These are phyloP conservation scores for Hololepta plana DNA, from an alignment of 2,888 invertebrate genomes.

Conservation along the genomic window DNA sequence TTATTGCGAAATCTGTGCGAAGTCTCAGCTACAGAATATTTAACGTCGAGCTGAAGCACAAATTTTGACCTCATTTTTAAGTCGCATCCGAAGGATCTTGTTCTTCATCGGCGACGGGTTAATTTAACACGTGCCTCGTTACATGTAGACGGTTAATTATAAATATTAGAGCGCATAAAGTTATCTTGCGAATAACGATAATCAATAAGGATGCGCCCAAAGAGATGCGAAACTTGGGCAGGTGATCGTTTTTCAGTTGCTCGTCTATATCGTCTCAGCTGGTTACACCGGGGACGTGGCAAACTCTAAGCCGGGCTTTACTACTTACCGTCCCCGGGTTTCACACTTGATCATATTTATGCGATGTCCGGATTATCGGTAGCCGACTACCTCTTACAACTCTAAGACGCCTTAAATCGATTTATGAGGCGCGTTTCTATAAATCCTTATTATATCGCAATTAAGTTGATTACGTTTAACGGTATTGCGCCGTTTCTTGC, in stretches of 20 bases:
- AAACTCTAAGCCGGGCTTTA: conserved; percentile 31
- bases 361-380: conserved; percentile 31
- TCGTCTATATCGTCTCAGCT: conserved; percentile 24
- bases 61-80: too few species aligned
- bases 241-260: conserved; percentile 20
- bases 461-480: too few species aligned
- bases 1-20: too few species aligned
- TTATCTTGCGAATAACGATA: too few species aligned
- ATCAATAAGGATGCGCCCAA: conserved; percentile 21
- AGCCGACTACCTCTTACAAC: conserved; percentile 25
- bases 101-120: too few species aligned
- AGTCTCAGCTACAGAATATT: too few species aligned
- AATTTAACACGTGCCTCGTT: too few species aligned
- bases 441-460: conserved; percentile 25
- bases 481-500: too few species aligned
- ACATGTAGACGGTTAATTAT: too few species aligned
- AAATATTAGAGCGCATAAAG: conserved; percentile 9
- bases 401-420: conserved; percentile 28
- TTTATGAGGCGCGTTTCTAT: conserved; percentile 26
- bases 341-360: conserved; percentile 34
- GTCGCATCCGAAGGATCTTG: too few species aligned
- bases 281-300: conserved; percentile 23
- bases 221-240: conserved; percentile 18
- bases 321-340: conserved; percentile 27
- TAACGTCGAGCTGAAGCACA: too few species aligned